phyloP scores from a whole-genome alignment of 2,113 vertebrate genomes.

The Speoplatyrhinus poulsoni region DNA sequence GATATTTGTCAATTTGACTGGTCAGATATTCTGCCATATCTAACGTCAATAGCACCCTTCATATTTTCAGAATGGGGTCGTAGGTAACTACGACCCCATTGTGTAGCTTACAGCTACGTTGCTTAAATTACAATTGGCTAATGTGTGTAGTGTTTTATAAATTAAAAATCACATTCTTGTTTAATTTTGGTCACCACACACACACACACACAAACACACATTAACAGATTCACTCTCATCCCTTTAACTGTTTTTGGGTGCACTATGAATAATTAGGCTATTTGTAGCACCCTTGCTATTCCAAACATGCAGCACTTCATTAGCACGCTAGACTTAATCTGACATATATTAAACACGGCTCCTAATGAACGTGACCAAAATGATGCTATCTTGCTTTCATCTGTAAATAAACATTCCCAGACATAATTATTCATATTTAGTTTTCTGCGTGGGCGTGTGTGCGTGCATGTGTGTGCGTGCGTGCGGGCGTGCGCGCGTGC shows the following conservation, averaged over 20 bases:
- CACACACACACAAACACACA: neutral
- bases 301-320: constrained; percentile 44
- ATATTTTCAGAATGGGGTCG: no score
- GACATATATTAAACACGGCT: constrained; percentile 75
- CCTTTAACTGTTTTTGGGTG: neutral
- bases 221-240: no score
- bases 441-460: constrained; percentile 28
- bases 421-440: constrained; percentile 65
- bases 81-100: no score
- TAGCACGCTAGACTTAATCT: constrained; percentile 43
- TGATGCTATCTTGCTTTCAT: constrained; percentile 65
- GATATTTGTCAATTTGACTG: no score
- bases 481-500: neutral
- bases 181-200: neutral
- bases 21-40: no score
- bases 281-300: constrained; percentile 24
- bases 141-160: no score
- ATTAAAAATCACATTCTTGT: no score
- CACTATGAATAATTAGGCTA: constrained; percentile 26
- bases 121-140: no score
- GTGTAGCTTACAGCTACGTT: no score
- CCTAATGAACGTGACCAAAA: constrained; percentile 63
- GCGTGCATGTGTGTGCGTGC: constrained; percentile 14
- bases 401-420: constrained; percentile 53
- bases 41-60: no score